Base-by-base conservation (phyloP, 2,888 invertebrate species). In the Rhagonycha fulva region DNA sequence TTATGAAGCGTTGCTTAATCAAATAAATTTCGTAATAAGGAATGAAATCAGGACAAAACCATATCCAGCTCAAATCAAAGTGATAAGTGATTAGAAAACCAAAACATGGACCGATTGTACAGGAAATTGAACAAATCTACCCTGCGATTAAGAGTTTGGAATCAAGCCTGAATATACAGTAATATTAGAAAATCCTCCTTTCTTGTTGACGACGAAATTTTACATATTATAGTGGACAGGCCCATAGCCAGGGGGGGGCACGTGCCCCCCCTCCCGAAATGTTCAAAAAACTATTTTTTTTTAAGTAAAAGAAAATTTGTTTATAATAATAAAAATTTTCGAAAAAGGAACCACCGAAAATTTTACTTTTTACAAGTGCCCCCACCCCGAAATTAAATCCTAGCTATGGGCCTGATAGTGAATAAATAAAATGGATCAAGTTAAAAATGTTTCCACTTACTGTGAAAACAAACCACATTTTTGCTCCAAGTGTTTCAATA, bases 391-490 rank as follows among this genome's bases (percentile, higher is more conserved):
- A n/a, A n/a, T n/a, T n/a, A n/a, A n/a, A n/a, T n/a, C n/a, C n/a
- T n/a, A n/a, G n/a, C n/a, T n/a, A n/a, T 11, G 32, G 70, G 3
- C n/a, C 47, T n/a, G 32, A n/a, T n/a, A 26, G 9, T 62, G 4
- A 12, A 70, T 75, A 2, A 11, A 30, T 14, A 72, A 75, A n/a
- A n/a, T n/a, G 32, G 72, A 75, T 72, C 19, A 72, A 26, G 71
- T 75, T 19, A 72, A 47, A 60, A 75, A 72, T n/a, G 72, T 75
- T 32, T 67, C 47, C 60, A 75, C 72, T 24, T 72, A 68, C 14
- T 72, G 76, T 68, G 72, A 68, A 11, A 14, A 24, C n/a, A 9
- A 72, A 68, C 76, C 72, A n/a, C 28, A 47, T 19, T 67, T 24
- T 72, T 70, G 70, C 60, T 14, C 61, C 3, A 14, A 70, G 5